Percentiles rank a stretch among this genome's conserved stretches.
Conservation (phyloP, 2,888 invertebrate genomes). For the Eristalis tenax region DNA sequence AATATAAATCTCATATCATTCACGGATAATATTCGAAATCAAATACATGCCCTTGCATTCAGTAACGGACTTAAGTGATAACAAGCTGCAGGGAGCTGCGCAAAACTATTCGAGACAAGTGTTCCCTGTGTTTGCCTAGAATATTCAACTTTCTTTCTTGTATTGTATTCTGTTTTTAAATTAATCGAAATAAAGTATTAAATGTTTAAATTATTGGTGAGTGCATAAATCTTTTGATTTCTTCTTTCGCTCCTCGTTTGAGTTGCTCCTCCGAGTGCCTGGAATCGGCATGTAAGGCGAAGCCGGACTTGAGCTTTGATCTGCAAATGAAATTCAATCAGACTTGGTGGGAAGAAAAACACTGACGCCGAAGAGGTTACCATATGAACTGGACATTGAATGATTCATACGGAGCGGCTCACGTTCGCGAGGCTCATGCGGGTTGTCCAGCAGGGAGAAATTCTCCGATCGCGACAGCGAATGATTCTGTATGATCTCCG, state of each 20-base stretch:
- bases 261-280: constrained; percentile 86
- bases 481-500: constrained; percentile 70
- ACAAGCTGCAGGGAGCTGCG: constrained; percentile 14
- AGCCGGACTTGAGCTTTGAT: constrained; percentile 82
- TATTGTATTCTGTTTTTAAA: background rate
- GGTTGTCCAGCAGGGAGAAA: constrained; percentile 26
- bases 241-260: constrained; percentile 84
- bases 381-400: constrained; percentile 79
- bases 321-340: constrained; percentile 74
- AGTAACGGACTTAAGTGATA: background rate
- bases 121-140: background rate
- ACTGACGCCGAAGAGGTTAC: constrained; percentile 74
- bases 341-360: background rate
- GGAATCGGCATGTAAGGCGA: constrained; percentile 91
- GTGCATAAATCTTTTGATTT: constrained; percentile 85
- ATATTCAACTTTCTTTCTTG: background rate
- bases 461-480: constrained; percentile 39
- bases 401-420: constrained; percentile 77
- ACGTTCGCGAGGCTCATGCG: constrained; percentile 65
- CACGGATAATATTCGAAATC: constrained; percentile 29
- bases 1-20: constrained; percentile 50
- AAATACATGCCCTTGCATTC: background rate
- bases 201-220: constrained; percentile 82
- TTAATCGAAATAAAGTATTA: constrained; percentile 10
- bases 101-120: constrained; percentile 13